Conservation (phyloP, 2,797 vertebrate species). For the Lophius americanus region DNA sequence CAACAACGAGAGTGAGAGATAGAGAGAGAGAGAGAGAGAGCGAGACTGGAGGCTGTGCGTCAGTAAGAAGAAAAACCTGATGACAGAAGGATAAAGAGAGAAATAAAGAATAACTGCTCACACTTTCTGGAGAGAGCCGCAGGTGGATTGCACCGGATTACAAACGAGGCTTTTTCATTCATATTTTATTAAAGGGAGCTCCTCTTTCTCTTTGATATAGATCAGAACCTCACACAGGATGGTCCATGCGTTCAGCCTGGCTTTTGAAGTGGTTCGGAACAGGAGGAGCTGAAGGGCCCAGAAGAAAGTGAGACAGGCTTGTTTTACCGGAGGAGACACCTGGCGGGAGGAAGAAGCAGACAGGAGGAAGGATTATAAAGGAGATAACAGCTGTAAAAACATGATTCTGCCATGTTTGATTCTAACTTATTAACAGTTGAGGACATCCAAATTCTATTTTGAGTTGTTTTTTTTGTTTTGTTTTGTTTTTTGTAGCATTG, state of each 20-base stretch:
- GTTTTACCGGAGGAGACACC: constrained; percentile 19
- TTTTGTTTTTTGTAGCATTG: neutral
- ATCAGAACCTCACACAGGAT: constrained; percentile 3
- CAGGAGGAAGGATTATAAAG: neutral
- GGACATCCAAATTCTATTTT: neutral
- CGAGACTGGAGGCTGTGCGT: constrained; percentile 7
- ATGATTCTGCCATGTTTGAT: neutral
- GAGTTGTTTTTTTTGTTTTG: neutral
- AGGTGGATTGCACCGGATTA: constrained; percentile 39
- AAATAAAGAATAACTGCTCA: constrained; percentile 6
- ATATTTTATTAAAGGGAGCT: neutral
- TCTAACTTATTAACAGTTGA: neutral
- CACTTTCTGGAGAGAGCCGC: constrained; percentile 27
- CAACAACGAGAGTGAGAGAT: constrained; percentile 21
- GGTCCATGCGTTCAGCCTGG: constrained; percentile 32
- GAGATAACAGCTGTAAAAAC: neutral
- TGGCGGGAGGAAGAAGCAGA: neutral
- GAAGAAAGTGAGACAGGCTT: constrained; percentile 36
- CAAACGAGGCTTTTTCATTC: constrained; percentile 17
- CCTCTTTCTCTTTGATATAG: neutral
- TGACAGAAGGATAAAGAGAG: constrained; percentile 36
- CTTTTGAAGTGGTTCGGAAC: constrained; percentile 61
- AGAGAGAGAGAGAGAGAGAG: constrained; percentile 14
- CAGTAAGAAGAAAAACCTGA: constrained; percentile 43
- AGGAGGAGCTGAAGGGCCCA: constrained; percentile 59